Evolutionary conservation across 2,113 vertebrate genomes (phyloP), one percentile per base, ranked within the genome.

Genomic region (Prochilodus magdalenae): DNA sequence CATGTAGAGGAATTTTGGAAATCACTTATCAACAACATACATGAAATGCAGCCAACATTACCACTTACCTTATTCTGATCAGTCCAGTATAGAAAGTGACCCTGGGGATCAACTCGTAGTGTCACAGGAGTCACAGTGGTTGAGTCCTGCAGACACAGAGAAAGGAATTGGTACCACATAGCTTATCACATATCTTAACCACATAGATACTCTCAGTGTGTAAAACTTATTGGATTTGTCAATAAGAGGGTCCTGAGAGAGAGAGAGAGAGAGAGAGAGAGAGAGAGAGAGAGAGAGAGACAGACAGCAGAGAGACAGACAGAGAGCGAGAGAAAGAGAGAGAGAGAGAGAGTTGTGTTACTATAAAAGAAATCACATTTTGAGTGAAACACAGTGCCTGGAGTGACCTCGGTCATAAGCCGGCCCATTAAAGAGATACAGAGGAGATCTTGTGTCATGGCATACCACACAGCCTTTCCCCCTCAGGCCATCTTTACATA

Each of bases 11-110:
- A 36, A 36, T 36, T 36, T 44, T 57, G 53, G 4, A 22, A 57
- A 57, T 22, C 1, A 57, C 22, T 7, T 15, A 20, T 6, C 0
- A n/a, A n/a, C 2, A 26, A 60, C 11, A 5, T 26, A 60, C 22
- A 11, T 60, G 7, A 26, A 26, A 26, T 5, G 57, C 20, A 57
- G 24, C 1, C 26, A 22, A 26, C 5, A 26, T 11, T 26, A 26
- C 55, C 24, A 86, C 89, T 90, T 90, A 99, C 98, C 97, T 99
- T 99, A 88, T 96, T 99, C 84, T 99, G 98, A 90, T 99, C 98
- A 1, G 96, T 98, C 98, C 98, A 99, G 91, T 98, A 96, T 67
- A 99, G 95, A 93, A 96, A 99, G 93, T 96, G 97, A 87, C 98
- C 98, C 76, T 98, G 94, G 53, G 95, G 94, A 87, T 99, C 98